These are phyloP conservation scores for Oryzias woworae DNA, from an alignment of 2,113 vertebrate species.

Conservation along the genomic window DNA sequence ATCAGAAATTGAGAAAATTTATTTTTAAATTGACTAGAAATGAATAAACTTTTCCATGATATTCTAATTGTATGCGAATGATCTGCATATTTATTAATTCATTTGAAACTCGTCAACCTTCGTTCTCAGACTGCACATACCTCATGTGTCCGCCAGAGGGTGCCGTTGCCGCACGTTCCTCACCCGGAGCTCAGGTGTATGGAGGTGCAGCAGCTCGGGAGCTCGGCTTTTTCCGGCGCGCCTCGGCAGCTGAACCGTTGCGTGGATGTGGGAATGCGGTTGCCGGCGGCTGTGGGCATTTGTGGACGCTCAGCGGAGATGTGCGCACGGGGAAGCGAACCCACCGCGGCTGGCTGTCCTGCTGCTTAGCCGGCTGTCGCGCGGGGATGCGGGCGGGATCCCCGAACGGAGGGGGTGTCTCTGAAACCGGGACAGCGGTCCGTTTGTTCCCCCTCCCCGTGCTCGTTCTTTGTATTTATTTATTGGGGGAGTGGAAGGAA, in stretches of 20 bases:
- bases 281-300: constrained; percentile 62
- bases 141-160: constrained; percentile 43
- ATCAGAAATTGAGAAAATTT: too few species aligned
- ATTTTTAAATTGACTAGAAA: too few species aligned
- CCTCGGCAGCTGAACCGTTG: constrained; percentile 46
- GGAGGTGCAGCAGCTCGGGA: constrained; percentile 38
- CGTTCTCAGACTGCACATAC: background rate
- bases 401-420: constrained; percentile 20
- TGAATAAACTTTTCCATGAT: too few species aligned
- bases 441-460: constrained; percentile 10
- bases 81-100: background rate
- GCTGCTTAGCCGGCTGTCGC: constrained; percentile 44
- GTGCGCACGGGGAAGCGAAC: constrained; percentile 32
- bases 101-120: background rate
- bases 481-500: constrained; percentile 16
- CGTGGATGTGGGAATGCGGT: constrained; percentile 71
- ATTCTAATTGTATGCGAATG: too few species aligned
- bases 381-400: constrained; percentile 37
- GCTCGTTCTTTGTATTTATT: constrained; percentile 34
- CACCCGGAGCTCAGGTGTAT: constrained; percentile 58
- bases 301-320: constrained; percentile 62
- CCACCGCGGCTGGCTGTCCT: constrained; percentile 32
- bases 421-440: constrained; percentile 10
- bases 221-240: constrained; percentile 63
- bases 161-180: background rate